Evolutionary conservation across 2,797 vertebrate genomes (phyloP).

Genomic region (Gorsachius magnificus): DNA sequence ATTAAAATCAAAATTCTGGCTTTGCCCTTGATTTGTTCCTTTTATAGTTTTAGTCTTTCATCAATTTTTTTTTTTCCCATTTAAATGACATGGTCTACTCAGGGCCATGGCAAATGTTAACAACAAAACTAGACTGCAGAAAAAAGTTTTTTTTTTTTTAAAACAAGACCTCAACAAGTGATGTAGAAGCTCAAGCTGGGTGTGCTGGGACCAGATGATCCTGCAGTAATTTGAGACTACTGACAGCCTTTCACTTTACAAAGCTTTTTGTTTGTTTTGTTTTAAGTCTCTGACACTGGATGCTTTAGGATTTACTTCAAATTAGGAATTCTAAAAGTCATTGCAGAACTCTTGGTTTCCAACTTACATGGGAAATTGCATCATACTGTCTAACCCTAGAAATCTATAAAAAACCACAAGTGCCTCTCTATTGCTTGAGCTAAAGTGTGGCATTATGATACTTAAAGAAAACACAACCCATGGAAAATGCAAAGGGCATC

Average conservation of each 20-base stretch:
- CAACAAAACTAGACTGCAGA: neutral
- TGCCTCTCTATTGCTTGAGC: neutral
- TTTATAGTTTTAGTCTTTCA: neutral
- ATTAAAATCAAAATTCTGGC: slow-evolving; percentile 44
- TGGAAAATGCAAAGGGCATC: neutral
- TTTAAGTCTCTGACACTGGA: neutral
- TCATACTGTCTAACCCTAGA: fast-evolving
- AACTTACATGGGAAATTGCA: neutral
- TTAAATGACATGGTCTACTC: neutral
- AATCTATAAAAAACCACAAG: neutral
- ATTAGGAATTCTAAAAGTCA: neutral
- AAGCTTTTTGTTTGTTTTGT: neutral
- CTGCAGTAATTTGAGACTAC: neutral
- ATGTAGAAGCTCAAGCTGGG: neutral
- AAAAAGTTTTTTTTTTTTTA: neutral
- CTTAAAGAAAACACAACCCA: fast-evolving
- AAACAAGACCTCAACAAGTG: fast-evolving
- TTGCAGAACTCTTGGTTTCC: neutral
- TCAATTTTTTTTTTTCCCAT: neutral
- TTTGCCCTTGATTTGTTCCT: slow-evolving; percentile 30
- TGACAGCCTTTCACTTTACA: neutral
- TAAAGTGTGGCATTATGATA: neutral
- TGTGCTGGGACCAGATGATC: neutral
- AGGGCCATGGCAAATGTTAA: neutral
- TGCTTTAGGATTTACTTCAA: neutral